Conservation (phyloP, 2,113 vertebrate genomes). For the Corythoichthys intestinalis region DNA sequence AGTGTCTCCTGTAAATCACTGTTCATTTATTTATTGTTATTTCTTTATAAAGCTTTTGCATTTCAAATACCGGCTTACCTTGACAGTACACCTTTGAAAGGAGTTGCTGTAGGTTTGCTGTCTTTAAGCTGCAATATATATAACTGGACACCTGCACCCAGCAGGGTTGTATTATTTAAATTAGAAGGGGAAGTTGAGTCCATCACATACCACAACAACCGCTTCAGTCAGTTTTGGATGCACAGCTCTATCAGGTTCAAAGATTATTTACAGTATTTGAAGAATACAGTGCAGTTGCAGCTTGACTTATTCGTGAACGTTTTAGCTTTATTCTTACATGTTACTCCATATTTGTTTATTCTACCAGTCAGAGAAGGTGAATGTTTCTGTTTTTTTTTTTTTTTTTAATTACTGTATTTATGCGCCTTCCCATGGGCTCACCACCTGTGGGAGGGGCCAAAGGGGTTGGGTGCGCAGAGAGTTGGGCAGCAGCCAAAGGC, state of each 20-base stretch:
- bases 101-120: slow-evolving; percentile 24
- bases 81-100: not conserved
- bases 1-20: too few species aligned
- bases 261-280: not conserved
- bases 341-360: slow-evolving; percentile 37
- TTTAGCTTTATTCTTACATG: slow-evolving; percentile 6
- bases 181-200: slow-evolving; percentile 16
- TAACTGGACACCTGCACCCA: slow-evolving; percentile 28
- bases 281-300: not conserved
- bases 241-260: not conserved
- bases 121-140: slow-evolving; percentile 23
- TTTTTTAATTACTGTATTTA: too few species aligned
- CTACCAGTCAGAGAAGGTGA: slow-evolving; percentile 19
- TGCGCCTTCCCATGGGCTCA: too few species aligned
- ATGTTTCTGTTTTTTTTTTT: slow-evolving; percentile 22
- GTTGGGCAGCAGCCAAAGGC: too few species aligned
- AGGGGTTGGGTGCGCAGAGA: too few species aligned
- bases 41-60: too few species aligned
- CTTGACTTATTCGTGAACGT: not conserved
- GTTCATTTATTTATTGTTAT: too few species aligned
- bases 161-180: slow-evolving; percentile 46
- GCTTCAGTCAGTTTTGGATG: not conserved
- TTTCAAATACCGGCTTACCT: not conserved
- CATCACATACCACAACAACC: slow-evolving; percentile 9
- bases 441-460: too few species aligned